These are phyloP conservation scores for Hippocampus comes DNA, from an alignment of 2,113 vertebrate genomes.

Conservation along the genomic window DNA sequence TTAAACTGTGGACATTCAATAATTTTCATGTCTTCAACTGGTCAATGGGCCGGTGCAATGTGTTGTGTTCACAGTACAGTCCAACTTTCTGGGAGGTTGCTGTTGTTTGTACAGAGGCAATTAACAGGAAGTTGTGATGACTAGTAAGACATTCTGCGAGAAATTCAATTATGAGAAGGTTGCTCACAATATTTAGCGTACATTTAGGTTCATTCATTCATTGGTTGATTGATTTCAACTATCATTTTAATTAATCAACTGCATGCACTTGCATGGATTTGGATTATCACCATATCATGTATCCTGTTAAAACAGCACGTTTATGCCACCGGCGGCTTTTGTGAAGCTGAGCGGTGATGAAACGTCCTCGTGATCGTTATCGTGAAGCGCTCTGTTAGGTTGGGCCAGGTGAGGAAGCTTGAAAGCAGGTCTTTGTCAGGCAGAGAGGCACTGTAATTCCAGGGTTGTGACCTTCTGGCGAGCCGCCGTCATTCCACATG, in stretches of 20 bases:
- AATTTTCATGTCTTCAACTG: conserved; percentile 21
- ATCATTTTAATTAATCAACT: neutral
- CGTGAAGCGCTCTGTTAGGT: conserved; percentile 21
- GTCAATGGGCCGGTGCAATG: conserved; percentile 21
- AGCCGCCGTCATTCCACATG: conserved; percentile 50
- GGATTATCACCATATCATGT: conserved; percentile 1
- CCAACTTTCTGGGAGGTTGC: conserved; percentile 23
- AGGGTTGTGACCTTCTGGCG: conserved; percentile 51
- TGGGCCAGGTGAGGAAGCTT: conserved; percentile 51
- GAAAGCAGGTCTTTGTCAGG: conserved; percentile 61
- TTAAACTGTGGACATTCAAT: conserved; percentile 28
- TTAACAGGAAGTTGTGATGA: conserved; percentile 33
- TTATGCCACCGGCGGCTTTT: conserved; percentile 21
- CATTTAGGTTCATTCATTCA: neutral
- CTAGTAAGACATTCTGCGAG: conserved; percentile 14
- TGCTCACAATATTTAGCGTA: neutral
- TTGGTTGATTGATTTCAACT: neutral
- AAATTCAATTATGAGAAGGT: neutral
- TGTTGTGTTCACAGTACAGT: conserved; percentile 22
- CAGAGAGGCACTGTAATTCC: conserved; percentile 49
- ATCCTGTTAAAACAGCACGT: conserved; percentile 24
- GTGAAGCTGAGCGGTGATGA: conserved; percentile 21
- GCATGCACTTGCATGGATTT: neutral
- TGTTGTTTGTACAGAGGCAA: conserved; percentile 34
- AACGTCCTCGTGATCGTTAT: conserved; percentile 41